Conservation (phyloP, 2,888 invertebrate genomes). For the Eupeodes luniger region DNA sequence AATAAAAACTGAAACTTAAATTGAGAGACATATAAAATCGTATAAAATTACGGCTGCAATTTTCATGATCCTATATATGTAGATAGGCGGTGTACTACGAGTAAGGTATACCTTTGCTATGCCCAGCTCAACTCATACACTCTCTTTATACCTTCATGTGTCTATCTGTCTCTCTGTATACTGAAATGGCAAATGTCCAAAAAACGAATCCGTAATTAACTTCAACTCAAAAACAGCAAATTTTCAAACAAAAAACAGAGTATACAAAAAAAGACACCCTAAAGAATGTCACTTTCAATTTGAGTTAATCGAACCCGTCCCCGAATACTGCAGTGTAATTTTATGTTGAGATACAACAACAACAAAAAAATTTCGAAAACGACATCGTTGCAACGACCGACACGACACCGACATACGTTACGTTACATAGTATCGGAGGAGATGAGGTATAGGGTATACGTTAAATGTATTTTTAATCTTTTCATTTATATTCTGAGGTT, state of each 20-base stretch:
- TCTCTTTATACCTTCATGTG: neutral
- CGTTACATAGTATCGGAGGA: neutral
- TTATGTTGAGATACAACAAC: neutral
- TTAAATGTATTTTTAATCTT: constrained; percentile 57
- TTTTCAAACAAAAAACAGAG: neutral
- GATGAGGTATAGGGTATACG: neutral
- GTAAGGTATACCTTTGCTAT: neutral
- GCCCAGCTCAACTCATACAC: no score
- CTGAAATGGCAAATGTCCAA: constrained; percentile 54
- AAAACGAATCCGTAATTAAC: constrained; percentile 62
- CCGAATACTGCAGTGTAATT: constrained; percentile 18
- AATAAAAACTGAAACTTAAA: constrained; percentile 46
- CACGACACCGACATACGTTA: neutral
- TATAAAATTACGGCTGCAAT: constrained; percentile 58
- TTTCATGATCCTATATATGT: constrained; percentile 11
- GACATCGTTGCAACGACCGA: neutral
- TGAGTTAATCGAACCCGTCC: constrained; percentile 40
- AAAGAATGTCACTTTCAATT: constrained; percentile 46
- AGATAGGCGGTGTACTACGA: no score
- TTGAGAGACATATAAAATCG: constrained; percentile 25
- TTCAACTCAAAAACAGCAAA: constrained; percentile 21
- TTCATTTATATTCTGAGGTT: constrained; percentile 58
- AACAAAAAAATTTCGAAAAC: neutral
- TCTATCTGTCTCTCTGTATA: neutral
- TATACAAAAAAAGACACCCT: neutral